phyloP scores from a whole-genome alignment of 92 coral and sea anemone genomes.

The Metridium senile region DNA sequence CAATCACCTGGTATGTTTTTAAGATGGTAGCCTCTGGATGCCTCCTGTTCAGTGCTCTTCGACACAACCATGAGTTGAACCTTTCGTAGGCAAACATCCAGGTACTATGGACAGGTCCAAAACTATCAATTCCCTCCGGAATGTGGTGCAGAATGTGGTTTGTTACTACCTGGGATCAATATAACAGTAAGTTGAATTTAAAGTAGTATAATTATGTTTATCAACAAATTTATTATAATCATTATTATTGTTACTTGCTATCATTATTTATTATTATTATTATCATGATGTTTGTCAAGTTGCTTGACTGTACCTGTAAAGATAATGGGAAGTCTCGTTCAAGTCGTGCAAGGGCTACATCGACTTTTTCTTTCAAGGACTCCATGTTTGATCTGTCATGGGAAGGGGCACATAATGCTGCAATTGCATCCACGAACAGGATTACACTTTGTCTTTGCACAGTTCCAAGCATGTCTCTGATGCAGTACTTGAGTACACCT shows the following conservation, averaged over 20 bases:
- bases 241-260: too few relatives aligned
- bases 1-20: conserved; percentile 49
- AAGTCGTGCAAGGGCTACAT: conserved; percentile 31
- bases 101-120: conserved; percentile 52
- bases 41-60: conserved; percentile 41
- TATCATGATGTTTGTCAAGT: neutral
- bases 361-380: conserved; percentile 32
- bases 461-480: conserved; percentile 31
- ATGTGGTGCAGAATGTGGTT: too few relatives aligned
- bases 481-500: conserved; percentile 26
- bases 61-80: conserved; percentile 47
- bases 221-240: too few relatives aligned
- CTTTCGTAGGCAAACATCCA: conserved; percentile 59
- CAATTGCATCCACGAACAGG: conserved; percentile 37
- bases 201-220: too few relatives aligned
- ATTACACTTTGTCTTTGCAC: conserved; percentile 15
- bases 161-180: conserved; percentile 37
- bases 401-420: conserved; percentile 27
- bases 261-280: neutral
- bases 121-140: conserved; percentile 28
- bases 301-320: conserved; percentile 36
- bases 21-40: conserved; percentile 55
- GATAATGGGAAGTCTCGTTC: conserved; percentile 52
- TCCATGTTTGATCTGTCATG: conserved; percentile 17
- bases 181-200: too few relatives aligned